Base-by-base conservation (phyloP, 1,140 invertebrate species). In the Lineus longissimus region DNA sequence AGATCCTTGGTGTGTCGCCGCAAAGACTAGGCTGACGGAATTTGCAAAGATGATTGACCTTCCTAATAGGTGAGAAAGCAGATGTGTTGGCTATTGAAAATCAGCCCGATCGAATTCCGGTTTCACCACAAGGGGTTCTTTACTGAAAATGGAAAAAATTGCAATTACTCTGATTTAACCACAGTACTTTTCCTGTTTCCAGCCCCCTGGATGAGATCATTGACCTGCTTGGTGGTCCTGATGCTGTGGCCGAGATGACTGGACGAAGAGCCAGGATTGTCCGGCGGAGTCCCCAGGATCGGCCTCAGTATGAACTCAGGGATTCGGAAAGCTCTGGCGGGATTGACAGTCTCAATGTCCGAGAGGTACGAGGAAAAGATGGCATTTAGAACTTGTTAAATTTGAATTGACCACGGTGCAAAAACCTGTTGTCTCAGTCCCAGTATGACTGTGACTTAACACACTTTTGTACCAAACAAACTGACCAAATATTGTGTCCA, bases 201-300 rank as follows among this genome's bases (percentile, higher is more conserved):
- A 75, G 75, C 65, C 74, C 76, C n/a, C 41, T 77, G 29, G 75
- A 78, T 71, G 73, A 74, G 30, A 74, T 78, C 9, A 77, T 78
- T 36, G 75, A 77, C 61, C 63, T 71, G 56, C 64, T 77, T 9
- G 76, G 74, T 56, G 75, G 74, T 11, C 73, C 76, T 6, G 57
- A 57, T 27, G 54, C 62, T 31, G 75, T 78, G 9, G 69, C 75
- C 1, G 76, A 78, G 63, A 76, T 78, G 76, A 76, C 76, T 1
- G 76, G 76, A 22, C 62, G 76, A 9, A 62, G 64, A 41, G 76
- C 71, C 1, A 63, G 76, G n/a, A 73, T 78, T 41, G 71, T 75
- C 2, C 63, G 73, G 30, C 59, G 60, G 17, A 64, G 62, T 22
- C 31, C 47, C 0, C 67, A 61, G 1, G 67, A 66, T 33, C 62